Conservation (phyloP, 2,113 vertebrate species). For the Tyrannus savana region DNA sequence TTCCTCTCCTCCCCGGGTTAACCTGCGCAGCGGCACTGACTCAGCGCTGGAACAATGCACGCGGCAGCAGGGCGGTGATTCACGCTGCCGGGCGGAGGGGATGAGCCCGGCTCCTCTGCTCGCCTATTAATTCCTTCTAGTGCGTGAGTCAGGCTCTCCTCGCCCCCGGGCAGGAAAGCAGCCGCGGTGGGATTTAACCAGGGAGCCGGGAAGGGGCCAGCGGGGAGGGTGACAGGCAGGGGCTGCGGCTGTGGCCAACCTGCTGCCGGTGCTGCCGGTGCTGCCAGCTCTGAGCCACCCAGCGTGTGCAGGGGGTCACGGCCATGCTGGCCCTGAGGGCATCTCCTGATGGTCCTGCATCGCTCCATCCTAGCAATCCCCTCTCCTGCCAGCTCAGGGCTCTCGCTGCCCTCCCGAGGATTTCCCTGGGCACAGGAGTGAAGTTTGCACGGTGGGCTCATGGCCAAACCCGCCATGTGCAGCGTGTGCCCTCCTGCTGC, state of each 20-base stretch:
- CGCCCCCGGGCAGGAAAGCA: conserved; percentile 31
- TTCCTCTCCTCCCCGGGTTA: not conserved
- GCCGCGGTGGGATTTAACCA: not conserved
- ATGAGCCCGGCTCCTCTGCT: conserved; percentile 28
- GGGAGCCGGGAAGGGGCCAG: not conserved
- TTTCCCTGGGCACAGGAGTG: not conserved
- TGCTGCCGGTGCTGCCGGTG: not conserved
- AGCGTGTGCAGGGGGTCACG: accelerated
- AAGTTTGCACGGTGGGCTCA: not conserved
- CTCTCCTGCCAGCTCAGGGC: accelerated
- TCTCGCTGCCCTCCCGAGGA: not conserved
- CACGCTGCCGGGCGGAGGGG: conserved; percentile 3
- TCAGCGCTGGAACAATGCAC: conserved; percentile 43
- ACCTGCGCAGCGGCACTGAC: conserved; percentile 23
- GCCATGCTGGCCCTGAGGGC: accelerated
- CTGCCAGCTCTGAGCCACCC: not conserved
- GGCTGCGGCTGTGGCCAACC: not conserved
- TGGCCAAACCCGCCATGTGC: not conserved
- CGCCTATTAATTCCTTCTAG: conserved; percentile 9
- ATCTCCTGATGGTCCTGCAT: not conserved
- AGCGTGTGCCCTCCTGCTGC: not conserved
- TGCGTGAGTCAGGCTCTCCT: conserved; percentile 41
- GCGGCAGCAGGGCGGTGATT: conserved; percentile 22
- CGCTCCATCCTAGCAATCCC: not conserved
- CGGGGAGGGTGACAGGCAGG: not conserved